Conservation (phyloP, 2,888 invertebrate genomes). For the Metallyticus violacea region DNA sequence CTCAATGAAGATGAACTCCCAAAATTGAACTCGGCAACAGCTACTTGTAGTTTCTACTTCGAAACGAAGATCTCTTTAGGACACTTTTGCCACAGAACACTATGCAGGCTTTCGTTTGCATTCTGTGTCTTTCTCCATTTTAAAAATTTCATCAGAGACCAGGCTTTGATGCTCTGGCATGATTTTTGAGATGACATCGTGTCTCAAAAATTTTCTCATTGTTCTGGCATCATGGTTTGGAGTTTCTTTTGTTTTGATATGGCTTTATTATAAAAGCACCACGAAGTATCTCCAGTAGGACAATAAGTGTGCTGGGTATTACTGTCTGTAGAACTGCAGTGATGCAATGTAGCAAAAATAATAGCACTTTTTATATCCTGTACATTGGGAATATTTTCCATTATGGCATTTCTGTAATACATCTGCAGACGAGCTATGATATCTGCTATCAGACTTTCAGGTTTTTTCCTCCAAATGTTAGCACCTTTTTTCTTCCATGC, state of each 20-base stretch:
- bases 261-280: neutral
- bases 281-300: too few species aligned
- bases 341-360: too few species aligned
- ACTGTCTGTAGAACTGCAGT: too few species aligned
- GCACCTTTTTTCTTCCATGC: neutral
- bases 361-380: neutral
- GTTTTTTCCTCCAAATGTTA: slow-evolving; percentile 14
- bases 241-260: neutral
- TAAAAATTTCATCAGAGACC: too few species aligned
- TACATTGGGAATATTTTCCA: slow-evolving; percentile 10
- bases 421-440: neutral
- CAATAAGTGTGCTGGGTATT: too few species aligned
- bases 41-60: neutral
- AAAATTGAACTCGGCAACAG: neutral
- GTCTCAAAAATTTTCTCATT: neutral
- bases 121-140: too few species aligned
- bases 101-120: too few species aligned
- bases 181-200: neutral
- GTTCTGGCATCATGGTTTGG: neutral
- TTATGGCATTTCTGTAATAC: neutral
- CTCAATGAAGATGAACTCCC: neutral
- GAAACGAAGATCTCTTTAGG: neutral
- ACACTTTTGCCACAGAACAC: neutral
- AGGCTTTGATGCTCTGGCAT: neutral
- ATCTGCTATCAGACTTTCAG: neutral